Conservation (phyloP, 2,113 vertebrate species). For the Pygoscelis antarcticus region DNA sequence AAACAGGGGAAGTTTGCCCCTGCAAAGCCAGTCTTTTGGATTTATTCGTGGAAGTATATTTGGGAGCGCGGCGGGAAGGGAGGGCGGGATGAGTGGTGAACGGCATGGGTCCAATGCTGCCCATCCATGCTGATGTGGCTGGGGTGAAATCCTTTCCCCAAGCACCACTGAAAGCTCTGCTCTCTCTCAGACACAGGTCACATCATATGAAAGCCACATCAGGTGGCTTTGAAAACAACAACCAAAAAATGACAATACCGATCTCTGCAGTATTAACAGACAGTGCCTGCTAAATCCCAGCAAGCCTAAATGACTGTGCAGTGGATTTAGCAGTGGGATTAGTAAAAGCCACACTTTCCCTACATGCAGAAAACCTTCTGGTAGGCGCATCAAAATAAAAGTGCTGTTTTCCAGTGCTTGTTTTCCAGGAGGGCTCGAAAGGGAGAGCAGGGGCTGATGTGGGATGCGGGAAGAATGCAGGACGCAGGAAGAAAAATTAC, state of each 20-base stretch:
- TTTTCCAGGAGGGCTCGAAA: not conserved
- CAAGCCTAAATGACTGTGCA: not conserved
- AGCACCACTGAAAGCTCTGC: not conserved
- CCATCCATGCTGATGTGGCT: not conserved
- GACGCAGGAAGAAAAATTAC: not conserved
- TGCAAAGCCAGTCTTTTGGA: not conserved
- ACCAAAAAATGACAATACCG: not conserved
- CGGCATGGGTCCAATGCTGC: fast-evolving
- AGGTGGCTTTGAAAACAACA: conserved; percentile 10
- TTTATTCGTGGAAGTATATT: not conserved
- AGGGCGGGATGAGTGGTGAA: not conserved
- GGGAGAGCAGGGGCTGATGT: not conserved
- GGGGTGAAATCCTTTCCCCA: not conserved
- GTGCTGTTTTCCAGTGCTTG: not conserved
- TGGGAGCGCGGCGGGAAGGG: not conserved
- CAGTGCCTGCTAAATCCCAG: conserved; percentile 48
- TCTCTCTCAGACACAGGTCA: not conserved
- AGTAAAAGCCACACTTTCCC: conserved; percentile 23
- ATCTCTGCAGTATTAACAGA: not conserved
- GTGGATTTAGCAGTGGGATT: conserved; percentile 47
- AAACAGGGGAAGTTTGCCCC: not conserved
- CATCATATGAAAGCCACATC: not conserved
- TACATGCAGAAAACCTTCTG: not conserved
- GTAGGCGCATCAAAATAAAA: not conserved
- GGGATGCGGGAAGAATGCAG: conserved; percentile 38